Base-by-base conservation (phyloP, 2,113 vertebrate species). In the Chlamydotis undulata region DNA sequence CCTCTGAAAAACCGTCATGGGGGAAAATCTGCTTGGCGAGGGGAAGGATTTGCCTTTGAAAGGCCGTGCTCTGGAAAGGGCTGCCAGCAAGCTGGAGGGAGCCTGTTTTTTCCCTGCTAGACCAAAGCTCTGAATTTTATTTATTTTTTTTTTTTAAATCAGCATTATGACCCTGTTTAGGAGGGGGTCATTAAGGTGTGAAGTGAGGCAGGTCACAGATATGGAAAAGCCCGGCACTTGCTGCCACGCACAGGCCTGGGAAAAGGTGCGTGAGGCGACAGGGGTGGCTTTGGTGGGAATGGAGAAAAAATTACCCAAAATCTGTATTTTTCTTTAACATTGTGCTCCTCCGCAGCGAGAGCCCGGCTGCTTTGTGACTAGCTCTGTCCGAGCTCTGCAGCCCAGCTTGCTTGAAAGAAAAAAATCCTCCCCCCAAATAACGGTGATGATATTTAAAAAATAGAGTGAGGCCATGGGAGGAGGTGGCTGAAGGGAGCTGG, bases 311-410 rank as follows among this genome's bases (percentile, higher is more conserved):
- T 19, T 41, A 31, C 17, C 47, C 47, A 19, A 11, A 78, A 4
- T 3, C 31, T 3, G 0, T 67, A 18, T 50, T 84, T 90, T 41
- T 93, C 25, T 70, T 64, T 22, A 60, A 33, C n/a, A 5, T 1
- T 2, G 1, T 63, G 60, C 57, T 90, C 23, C 55, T 80, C 63
- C 29, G 28, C 33, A 70, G 39, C 0, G 0, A 81, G 63, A 94
- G 16, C 41, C 41, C 0, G 0, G n/a, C 47, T 64, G 49, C 37
- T 87, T 41, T 73, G 63, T 0, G 1, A 28, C 19, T 35, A 57
- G 35, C 56, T 84, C 78, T 68, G 33, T 33, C 41, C 6, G 4
- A 85, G 65, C 60, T 61, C 56, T 61, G 68, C 68, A 83, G 12
- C 33, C 14, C 14, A 1, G 2, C 49, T 87, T 0, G 1, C 43